Evolutionary conservation across 2,888 invertebrate genomes (phyloP).

Genomic region (Tipula helvola): DNA sequence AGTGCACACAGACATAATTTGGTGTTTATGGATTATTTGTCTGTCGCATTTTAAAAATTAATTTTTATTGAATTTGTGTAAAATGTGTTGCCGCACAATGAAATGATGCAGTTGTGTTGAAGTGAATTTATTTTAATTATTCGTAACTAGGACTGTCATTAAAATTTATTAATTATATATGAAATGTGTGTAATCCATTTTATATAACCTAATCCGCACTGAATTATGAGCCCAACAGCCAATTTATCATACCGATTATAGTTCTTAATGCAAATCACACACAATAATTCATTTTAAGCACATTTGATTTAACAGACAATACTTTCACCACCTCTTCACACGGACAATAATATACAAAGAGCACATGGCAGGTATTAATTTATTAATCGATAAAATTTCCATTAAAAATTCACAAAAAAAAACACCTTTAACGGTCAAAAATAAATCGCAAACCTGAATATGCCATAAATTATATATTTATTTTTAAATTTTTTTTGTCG

Average conservation of each 20-base stretch:
- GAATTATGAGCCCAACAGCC: background rate
- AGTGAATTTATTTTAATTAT: background rate
- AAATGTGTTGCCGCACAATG: background rate
- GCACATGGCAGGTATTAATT: background rate
- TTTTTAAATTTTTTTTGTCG: background rate
- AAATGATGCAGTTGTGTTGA: background rate
- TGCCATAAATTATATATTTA: background rate
- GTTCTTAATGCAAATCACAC: background rate
- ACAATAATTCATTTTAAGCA: background rate
- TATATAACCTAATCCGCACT: no score
- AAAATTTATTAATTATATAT: no score
- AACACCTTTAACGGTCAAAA: background rate
- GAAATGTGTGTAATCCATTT: no score
- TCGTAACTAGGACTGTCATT: no score
- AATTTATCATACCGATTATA: background rate
- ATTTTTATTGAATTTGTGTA: background rate
- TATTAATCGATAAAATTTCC: slow-evolving; percentile 4
- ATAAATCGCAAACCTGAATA: background rate
- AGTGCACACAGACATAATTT: background rate
- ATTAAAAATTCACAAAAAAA: background rate
- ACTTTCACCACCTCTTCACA: background rate
- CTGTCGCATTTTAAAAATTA: background rate
- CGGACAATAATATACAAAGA: background rate
- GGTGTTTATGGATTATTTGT: background rate
- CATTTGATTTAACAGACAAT: background rate